Base-by-base conservation (phyloP, 2,888 invertebrate genomes). In the Podabrus alpinus region DNA sequence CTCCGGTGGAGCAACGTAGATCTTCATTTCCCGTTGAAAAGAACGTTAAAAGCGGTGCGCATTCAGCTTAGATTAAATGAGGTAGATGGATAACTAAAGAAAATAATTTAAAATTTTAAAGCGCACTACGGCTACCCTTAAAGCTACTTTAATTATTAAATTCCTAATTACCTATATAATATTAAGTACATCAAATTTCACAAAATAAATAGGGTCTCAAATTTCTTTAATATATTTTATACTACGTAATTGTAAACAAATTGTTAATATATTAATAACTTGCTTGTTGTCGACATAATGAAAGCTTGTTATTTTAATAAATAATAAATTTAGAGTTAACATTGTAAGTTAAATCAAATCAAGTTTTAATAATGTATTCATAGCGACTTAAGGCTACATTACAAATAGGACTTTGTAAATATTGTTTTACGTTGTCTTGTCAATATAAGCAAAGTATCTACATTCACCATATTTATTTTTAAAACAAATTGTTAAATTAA, bases 1-100 rank as follows among this genome's bases (percentile, higher is more conserved):
- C 80, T 76, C 82, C 81, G 80, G 80, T 82, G 83, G 82, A 82
- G 82, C 79, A 64, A 80, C 84, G 84, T 85, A 84, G 83, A 84
- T 85, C 85, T 85, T 85, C 84, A 85, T 85, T 85, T 80, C 78
- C 77, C 75, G 71, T 66, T 77, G 78, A 79, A 80, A 80, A 81
- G 79, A 81, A 80, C 80, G 79, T 77, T 79, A 67, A 77, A 75
- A 77, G 73, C 78, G 77, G 62, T 72, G 71, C 78, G 71, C 77
- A 72, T 74, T 78, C 78, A 71, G 76, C 75, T 76, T 79, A 78
- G 77, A 77, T 79, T 77, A 77, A 64, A 17, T 19, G 62, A 64
- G 76, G 72, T 78, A 80, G 79, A 77, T 77, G 66, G 66, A 71
- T 71, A 71, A 66, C 66, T 71, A 66, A 59, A 60, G 71, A 66